Evolutionary conservation across 1,140 invertebrate genomes (phyloP), one percentile per base, ranked within the genome.

Genomic region (Neodiprion lecontei): DNA sequence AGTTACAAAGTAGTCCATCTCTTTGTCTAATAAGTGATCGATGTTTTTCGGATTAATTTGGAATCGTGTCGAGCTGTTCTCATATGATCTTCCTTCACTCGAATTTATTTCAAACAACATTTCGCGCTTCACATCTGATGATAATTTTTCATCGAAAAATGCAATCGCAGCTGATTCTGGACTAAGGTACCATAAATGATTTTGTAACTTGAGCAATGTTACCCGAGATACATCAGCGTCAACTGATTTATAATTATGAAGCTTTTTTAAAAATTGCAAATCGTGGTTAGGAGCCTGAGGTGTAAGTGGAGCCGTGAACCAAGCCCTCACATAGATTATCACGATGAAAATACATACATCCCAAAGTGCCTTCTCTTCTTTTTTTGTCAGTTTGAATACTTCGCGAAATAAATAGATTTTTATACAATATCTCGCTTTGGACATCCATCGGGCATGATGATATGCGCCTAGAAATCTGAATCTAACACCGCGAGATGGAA

Each of bases 391-490:
- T 61, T 17, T 12, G 28, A 40, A 40, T 3, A 40, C 28, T 0
- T 40, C 5, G 2, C 53, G 53, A 75, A 80, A 80, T 48, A 78
- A 69, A 70, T 75, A 78, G 11, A 87, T 86, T 83, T 88, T 88
- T n/a, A 88, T 75, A 67, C 76, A 79, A 72, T 88, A 88, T 71
- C 88, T 86, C 67, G 82, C 81, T 79, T 79, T 87, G 47, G 80
- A 75, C 83, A 86, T 86, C 84, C 81, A 84, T 12, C 80, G 68
- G 72, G 84, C 83, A 74, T 86, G 83, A 78, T 86, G 86, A 74
- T 87, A 80, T 71, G 81, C 85, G 73, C 83, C 86, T 73, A 85
- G 85, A 70, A 82, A 81, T 67, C 81, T 74, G 73, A 89, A 84
- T 76, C 81, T 81, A 8, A 87, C 66, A 67, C 72, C 73, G 72